These are phyloP conservation scores for Drosophila fulvimacula DNA, from an alignment of 2,888 invertebrate genomes.

Conservation along the genomic window DNA sequence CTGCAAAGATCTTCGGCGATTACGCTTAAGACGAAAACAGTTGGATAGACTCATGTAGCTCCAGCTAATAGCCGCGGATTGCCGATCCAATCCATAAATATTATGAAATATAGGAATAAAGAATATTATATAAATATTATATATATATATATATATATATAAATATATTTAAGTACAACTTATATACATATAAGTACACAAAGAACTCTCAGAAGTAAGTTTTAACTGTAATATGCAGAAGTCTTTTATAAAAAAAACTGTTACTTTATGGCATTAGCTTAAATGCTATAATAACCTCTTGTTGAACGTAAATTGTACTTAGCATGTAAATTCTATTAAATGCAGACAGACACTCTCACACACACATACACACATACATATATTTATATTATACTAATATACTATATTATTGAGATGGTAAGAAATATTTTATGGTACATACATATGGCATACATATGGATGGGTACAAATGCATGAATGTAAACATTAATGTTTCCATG, in stretches of 20 bases:
- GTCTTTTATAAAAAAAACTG: slow-evolving; percentile 70
- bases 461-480: slow-evolving; percentile 57
- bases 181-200: slow-evolving; percentile 53
- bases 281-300: slow-evolving; percentile 75
- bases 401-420: slow-evolving; percentile 51
- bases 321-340: slow-evolving; percentile 62
- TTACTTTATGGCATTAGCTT: slow-evolving; percentile 74
- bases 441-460: slow-evolving; percentile 28
- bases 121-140: slow-evolving; percentile 34
- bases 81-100: slow-evolving; percentile 22
- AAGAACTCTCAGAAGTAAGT: slow-evolving; percentile 69
- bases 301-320: slow-evolving; percentile 75
- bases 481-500: slow-evolving; percentile 78
- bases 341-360: slow-evolving; percentile 10
- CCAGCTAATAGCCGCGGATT: slow-evolving; percentile 18
- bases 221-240: slow-evolving; percentile 70
- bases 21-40: slow-evolving; percentile 2
- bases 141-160: slow-evolving; percentile 21
- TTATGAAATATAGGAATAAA: slow-evolving; percentile 20
- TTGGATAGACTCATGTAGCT: neutral
- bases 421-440: slow-evolving; percentile 65
- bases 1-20: slow-evolving; percentile 49
- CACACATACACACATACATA: slow-evolving; percentile 22
- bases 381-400: slow-evolving; percentile 59
- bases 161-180: neutral